Conservation (phyloP, 2,113 vertebrate genomes). For the Heterotis niloticus region DNA sequence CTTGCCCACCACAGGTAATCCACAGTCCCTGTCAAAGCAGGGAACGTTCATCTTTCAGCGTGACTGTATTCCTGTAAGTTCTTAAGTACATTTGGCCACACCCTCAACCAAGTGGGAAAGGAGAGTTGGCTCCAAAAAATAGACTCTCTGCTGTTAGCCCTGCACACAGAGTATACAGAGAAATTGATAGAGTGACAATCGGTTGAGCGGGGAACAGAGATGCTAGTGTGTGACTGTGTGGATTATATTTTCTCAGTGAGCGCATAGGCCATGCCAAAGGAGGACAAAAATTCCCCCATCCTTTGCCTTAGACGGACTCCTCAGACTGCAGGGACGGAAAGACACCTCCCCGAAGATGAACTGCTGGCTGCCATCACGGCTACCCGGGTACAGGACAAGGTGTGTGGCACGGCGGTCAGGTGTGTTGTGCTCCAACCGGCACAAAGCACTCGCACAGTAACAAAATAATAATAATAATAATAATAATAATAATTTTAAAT, state of each 20-base stretch:
- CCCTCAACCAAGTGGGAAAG: slow-evolving; percentile 16
- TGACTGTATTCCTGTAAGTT: slow-evolving; percentile 41
- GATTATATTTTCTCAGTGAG: background rate
- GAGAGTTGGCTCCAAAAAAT: background rate
- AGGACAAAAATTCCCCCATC: too few relatives aligned
- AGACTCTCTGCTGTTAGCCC: background rate
- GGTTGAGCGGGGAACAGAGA: background rate
- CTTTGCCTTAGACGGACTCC: too few relatives aligned
- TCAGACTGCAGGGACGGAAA: background rate
- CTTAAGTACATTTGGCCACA: slow-evolving; percentile 51
- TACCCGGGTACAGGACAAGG: too few relatives aligned
- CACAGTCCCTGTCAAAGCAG: slow-evolving; percentile 55
- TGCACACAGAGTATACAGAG: background rate
- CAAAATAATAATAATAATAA: background rate
- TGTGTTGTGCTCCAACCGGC: background rate
- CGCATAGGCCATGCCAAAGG: background rate
- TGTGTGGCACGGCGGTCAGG: too few relatives aligned
- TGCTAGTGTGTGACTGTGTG: background rate
- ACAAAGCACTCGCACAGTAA: background rate
- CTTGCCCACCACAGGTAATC: slow-evolving; percentile 34
- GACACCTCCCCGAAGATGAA: background rate
- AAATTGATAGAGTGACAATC: too few relatives aligned
- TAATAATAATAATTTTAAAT: too few relatives aligned
- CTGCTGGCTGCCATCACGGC: background rate
- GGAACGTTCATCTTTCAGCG: slow-evolving; percentile 70